A percentile compares a stretch with the other conserved stretches of the same genome.
These are phyloP conservation scores for Lytechinus variegatus DNA, from an alignment of 35 echinoderm and acorn worm species.

Conservation along the genomic window DNA sequence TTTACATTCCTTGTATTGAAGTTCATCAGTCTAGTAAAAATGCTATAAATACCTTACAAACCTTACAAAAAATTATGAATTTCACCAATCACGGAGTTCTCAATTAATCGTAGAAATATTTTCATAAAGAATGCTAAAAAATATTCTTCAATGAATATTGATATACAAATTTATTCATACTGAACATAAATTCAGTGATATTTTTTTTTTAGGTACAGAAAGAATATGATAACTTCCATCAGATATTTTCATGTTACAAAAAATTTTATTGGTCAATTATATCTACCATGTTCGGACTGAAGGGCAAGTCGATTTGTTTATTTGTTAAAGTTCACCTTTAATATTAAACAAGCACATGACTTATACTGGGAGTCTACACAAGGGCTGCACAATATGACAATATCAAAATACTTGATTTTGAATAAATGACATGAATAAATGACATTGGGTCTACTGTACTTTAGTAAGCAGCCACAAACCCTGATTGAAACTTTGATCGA, in stretches of 20 bases:
- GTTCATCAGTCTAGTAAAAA: neutral
- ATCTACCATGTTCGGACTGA: neutral
- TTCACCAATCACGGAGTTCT: neutral
- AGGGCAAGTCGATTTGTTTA: neutral
- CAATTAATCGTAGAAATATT: neutral
- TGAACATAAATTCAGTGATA: neutral
- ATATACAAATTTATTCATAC: conserved; percentile 27
- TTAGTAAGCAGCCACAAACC: too few species aligned
- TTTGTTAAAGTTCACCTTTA: too few species aligned
- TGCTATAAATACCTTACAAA: conserved; percentile 26
- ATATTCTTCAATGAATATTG: conserved; percentile 3
- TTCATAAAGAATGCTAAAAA: neutral
- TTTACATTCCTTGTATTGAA: neutral
- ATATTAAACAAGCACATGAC: too few species aligned
- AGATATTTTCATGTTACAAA: too few species aligned
- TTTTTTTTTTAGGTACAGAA: neutral
- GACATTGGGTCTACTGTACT: too few species aligned
- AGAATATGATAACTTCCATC: neutral
- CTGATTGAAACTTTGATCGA: too few species aligned
- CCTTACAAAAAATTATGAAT: neutral
- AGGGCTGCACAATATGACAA: neutral
- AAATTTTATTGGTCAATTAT: neutral
- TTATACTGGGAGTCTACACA: neutral
- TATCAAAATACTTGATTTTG: too few species aligned
- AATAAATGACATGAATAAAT: too few species aligned